Percentiles rank a stretch among this genome's conserved stretches.
Conservation (phyloP, 1,140 invertebrate genomes). For the Drosophila persimilis region DNA sequence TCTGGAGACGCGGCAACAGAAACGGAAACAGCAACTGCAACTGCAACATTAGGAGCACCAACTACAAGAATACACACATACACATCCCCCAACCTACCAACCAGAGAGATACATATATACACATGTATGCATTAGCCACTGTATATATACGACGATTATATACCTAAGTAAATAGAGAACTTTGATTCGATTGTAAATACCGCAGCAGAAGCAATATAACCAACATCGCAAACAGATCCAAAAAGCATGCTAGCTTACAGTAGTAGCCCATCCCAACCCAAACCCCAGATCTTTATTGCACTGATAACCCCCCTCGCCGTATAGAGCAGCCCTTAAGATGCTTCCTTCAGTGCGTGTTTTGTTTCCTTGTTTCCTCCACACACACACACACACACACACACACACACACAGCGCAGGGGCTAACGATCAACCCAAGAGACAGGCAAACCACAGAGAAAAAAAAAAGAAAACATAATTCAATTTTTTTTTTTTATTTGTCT, state of each 20-base stretch:
- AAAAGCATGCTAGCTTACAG: constrained; percentile 31
- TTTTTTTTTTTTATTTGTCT: constrained; percentile 79
- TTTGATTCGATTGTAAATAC: constrained; percentile 73
- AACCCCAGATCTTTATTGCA: neutral
- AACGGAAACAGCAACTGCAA: constrained; percentile 20
- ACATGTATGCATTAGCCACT: constrained; percentile 56
- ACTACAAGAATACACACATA: constrained; percentile 19
- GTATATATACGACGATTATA: constrained; percentile 56
- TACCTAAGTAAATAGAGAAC: constrained; percentile 47
- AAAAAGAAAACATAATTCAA: constrained; percentile 37
- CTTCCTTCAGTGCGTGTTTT: constrained; percentile 52
- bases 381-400: constrained; percentile 17
- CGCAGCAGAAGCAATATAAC: constrained; percentile 41
- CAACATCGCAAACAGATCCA: constrained; percentile 12
- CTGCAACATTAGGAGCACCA: neutral
- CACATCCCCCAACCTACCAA: constrained; percentile 18
- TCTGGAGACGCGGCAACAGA: constrained; percentile 21
- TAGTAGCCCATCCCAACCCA: constrained; percentile 4
- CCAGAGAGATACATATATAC: neutral
- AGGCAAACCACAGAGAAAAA: neutral
- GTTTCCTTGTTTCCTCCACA: constrained; percentile 16
- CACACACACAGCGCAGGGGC: constrained; percentile 1
- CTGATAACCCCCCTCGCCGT: neutral
- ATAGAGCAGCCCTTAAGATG: constrained; percentile 44
- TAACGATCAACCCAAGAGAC: constrained; percentile 8